Base-by-base conservation (phyloP, 2,888 invertebrate genomes). In the Aleiodes leptofemur region DNA sequence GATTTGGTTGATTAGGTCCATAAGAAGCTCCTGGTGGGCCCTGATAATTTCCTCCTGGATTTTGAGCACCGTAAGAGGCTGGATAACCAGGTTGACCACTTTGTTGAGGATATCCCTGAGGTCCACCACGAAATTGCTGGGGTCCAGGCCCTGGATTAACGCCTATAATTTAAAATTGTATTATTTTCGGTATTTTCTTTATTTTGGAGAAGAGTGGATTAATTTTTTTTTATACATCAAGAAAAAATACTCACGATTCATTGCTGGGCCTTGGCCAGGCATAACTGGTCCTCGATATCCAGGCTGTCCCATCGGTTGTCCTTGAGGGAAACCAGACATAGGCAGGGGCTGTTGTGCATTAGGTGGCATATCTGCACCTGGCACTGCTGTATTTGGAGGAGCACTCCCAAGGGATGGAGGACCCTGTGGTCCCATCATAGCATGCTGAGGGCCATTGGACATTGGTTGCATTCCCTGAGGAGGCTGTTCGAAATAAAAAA, bases 21-120 rank as follows among this genome's bases (percentile, higher is more conserved):
- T 88, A 88, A 4, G 83, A 84, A 6, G 85, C 76, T 14, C 92
- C 92, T 80, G 90, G 91, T 73, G 92, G 92, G 85, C 94, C 94
- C 70, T 94, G 94, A 59, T 94, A 94, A 86, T 93, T 94, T 69
- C 90, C 90, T 9, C 90, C 91, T 57, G 91, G 91, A 79, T 91
- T 91, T 77, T 91, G 91, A 81, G 91, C 91, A 84, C 91, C 91
- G 83, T 92, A 92, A 80, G 92, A 92, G 0, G 92, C 86, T n/a
- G 90, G 88, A 78, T 90, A 89, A 57, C 88, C 93, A 87, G 94
- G 94, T 76, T 93, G 93, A 84, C 93, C 93, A 53, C 92, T 93
- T 83, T 94, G 91, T 85, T 94, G 94, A 8, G 93, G 93, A 87
- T 94, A 94, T 23, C 93, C 93, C 84, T 94, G 94, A 0, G 88